phyloP scores from a whole-genome alignment of 2,797 vertebrate species.

The Poecile montanus region DNA sequence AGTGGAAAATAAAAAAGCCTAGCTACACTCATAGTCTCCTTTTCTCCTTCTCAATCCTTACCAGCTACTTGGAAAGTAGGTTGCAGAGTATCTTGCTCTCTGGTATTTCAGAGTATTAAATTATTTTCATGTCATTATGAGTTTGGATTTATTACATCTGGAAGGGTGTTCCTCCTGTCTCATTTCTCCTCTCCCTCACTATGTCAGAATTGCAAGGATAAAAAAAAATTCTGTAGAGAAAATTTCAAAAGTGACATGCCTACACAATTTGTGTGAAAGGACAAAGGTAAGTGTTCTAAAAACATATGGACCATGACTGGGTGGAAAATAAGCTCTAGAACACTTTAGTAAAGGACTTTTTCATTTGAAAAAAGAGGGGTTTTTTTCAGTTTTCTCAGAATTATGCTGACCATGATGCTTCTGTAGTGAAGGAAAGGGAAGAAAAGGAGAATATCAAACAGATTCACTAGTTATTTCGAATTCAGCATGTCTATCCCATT shows the following conservation, averaged over 20 bases:
- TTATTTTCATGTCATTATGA: not conserved
- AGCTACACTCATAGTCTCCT: not conserved
- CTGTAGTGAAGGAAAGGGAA: not conserved
- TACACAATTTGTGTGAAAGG: not conserved
- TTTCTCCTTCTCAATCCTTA: not conserved
- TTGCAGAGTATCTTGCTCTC: not conserved
- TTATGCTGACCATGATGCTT: not conserved
- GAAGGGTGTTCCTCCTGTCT: not conserved
- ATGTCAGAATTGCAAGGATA: not conserved
- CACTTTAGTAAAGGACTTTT: not conserved
- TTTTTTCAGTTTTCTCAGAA: not conserved
- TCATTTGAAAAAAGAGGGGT: fast-evolving
- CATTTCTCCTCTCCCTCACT: not conserved
- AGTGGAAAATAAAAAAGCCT: not conserved
- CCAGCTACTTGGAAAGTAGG: not conserved
- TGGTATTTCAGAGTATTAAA: not conserved
- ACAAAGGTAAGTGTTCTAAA: not conserved
- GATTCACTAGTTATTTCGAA: not conserved
- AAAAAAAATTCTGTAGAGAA: not conserved
- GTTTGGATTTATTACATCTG: not conserved
- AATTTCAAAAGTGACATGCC: not conserved
- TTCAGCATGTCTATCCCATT: not conserved
- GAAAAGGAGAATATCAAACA: not conserved
- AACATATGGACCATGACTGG: fast-evolving
- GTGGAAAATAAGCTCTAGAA: not conserved